Base-by-base conservation (phyloP, 2,888 invertebrate species). In the Sphaeridia pumilis region DNA sequence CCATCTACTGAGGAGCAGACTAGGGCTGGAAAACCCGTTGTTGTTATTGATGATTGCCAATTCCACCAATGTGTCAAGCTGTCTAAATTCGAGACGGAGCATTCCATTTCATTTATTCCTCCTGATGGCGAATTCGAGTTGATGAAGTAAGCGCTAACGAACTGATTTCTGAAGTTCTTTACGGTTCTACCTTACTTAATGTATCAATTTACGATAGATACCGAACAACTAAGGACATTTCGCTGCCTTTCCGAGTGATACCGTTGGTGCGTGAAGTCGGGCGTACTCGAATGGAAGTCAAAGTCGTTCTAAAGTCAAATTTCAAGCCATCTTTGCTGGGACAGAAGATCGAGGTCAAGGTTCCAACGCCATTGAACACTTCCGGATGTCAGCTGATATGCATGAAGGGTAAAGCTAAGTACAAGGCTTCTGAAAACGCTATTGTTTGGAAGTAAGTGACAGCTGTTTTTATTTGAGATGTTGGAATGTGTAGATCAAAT, bases 1-100 rank as follows among this genome's bases (percentile, higher is more conserved):
- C 83, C 68, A 20, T 67, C 67, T 73, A 79, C 38, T 77, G 86
- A 74, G 57, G 87, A 87, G 70, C 81, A 84, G 31, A 84, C 87
- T 20, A 81, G 92, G 58, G 84, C 88, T n/a, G 90, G 90, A 48
- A 95, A 95, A 73, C 93, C 94, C 0, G 90, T 95, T 35, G 97
- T 98, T n/a, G 98, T 97, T 22, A 98, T 98, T 66, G 98, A 99
- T 70, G 98, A 98, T 75, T 98, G 98, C 68, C 98, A 99, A 75
- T 99, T 99, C 75, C 98, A 99, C 73, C 98, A 99, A 73, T 99
- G 98, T 70, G 98, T 99, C 46, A 98, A 98, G 71, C 78, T 99
- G 54, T 94, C 93, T 72, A 98, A 98, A 79, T 99, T 99, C 71
- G 98, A 99, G 76, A 97, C 97, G 0, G 98, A 99, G 72, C 98